Conservation (phyloP, 1,140 invertebrate genomes). For the Drosophila asahinai region DNA sequence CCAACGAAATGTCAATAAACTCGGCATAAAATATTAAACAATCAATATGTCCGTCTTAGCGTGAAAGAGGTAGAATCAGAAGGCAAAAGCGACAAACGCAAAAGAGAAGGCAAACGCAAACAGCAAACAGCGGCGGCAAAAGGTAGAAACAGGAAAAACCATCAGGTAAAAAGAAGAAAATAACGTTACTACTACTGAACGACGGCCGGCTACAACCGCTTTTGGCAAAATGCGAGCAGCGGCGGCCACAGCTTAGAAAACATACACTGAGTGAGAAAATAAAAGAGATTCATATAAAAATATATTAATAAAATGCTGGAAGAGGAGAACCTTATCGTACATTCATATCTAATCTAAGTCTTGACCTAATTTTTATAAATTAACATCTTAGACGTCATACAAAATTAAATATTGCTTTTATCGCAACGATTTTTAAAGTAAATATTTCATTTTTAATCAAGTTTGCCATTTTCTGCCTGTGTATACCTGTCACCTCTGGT, state of each 20-base stretch:
- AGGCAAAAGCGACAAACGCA: conserved; percentile 45
- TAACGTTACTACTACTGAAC: conserved; percentile 36
- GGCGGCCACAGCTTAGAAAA: conserved; percentile 7
- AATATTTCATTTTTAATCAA: neutral
- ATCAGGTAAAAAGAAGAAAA: conserved; percentile 45
- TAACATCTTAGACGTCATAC: too few relatives aligned
- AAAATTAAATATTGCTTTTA: neutral
- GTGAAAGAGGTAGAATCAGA: conserved; percentile 42
- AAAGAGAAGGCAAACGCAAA: conserved; percentile 29
- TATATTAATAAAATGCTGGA: too few relatives aligned
- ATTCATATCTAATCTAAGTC: neutral
- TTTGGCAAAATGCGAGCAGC: conserved; percentile 31
- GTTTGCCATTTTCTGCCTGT: neutral
- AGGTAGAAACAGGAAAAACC: conserved; percentile 44
- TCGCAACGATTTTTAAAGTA: neutral
- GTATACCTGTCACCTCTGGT: conserved; percentile 19
- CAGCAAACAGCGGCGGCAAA: conserved; percentile 8
- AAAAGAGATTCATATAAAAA: neutral
- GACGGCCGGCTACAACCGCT: conserved; percentile 24
- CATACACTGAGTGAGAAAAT: conserved; percentile 4
- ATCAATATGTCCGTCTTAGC: conserved; percentile 57
- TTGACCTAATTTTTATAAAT: neutral
- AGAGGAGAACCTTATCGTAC: too few relatives aligned
- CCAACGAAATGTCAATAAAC: conserved; percentile 79
- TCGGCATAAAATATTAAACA: conserved; percentile 69